These are phyloP conservation scores for Camponotus floridanus DNA, from an alignment of 1,140 invertebrate genomes.

Conservation along the genomic window DNA sequence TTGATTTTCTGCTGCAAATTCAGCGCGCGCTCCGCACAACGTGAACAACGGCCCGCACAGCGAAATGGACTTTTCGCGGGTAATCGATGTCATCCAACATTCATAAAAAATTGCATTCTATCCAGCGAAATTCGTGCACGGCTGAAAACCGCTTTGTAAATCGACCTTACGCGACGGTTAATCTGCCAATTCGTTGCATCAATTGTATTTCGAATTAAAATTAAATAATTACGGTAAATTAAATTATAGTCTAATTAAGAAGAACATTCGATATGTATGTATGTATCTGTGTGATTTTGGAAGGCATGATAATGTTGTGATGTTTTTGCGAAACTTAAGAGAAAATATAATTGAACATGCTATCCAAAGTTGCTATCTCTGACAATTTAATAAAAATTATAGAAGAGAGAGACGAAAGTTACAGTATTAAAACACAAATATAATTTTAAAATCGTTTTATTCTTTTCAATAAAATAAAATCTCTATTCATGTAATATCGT, in stretches of 20 bases:
- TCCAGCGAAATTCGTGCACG: constrained; percentile 32
- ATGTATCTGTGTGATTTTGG: not conserved
- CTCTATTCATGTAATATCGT: not conserved
- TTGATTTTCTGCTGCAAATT: constrained; percentile 78
- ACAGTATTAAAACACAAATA: too few relatives aligned
- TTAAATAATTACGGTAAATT: not conserved
- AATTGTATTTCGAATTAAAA: not conserved
- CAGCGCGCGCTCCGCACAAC: constrained; percentile 52
- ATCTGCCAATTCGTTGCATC: not conserved
- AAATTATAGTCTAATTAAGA: not conserved
- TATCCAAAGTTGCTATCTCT: not conserved
- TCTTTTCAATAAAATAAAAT: not conserved
- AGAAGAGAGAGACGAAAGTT: not conserved
- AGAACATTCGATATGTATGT: not conserved
- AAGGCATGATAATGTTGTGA: not conserved
- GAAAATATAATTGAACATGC: not conserved
- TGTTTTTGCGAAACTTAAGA: not conserved
- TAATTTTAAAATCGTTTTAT: too few relatives aligned
- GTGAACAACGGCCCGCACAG: constrained; percentile 65
- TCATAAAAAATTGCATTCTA: constrained; percentile 56
- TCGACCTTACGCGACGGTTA: constrained; percentile 36
- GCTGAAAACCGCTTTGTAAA: constrained; percentile 33
- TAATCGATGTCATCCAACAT: constrained; percentile 60
- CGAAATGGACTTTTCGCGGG: constrained; percentile 70
- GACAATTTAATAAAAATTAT: not conserved